Base-by-base conservation (phyloP, 2,888 invertebrate species). In the Campoletis raptor region DNA sequence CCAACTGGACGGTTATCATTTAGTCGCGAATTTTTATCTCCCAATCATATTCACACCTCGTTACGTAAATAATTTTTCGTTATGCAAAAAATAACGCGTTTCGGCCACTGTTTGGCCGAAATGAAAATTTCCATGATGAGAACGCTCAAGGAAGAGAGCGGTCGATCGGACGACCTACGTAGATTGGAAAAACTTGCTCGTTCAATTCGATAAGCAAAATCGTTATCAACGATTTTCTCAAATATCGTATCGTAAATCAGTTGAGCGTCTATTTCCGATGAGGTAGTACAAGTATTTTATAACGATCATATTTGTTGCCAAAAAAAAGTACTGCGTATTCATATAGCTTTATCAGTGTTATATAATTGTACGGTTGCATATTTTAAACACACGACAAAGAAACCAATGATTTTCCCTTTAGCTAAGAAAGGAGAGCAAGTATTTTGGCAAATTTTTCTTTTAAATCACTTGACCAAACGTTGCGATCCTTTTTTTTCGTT, bases 301-400 rank as follows among this genome's bases (percentile, higher is more conserved):
- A 81, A 84, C 74, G 84, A 84, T 73, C 70, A 85, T 86, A 81
- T 83, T 83, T 86, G 88, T 86, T 88, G 88, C 88, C 88, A 88
- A 88, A 87, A 88, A 48, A 61, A 61, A 61, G 61, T 69, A 85
- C 80, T 66, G 78, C 81, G 81, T 83, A 88, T 86, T 80, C 15
- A 61, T 61, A 81, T 88, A 83, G 73, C 69, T 85, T 82, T 87
- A 83, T 87, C 78, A 76, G 81, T 87, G 83, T 87, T 87, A 80
- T 81, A 81, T 84, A 79, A 86, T 86, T 86, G 79, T 86, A 84
- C 52, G 70, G 81, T 82, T 78, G 83, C 83, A 84, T 86, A 84
- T 84, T 81, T 86, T 86, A 82, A 82, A 79, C 74, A 83, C 73
- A 48, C 36, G 45, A 66, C 42, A 70, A 61, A 36, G 24, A 82